These are phyloP conservation scores for Poeciliopsis presidionis DNA, from an alignment of 2,797 vertebrate species.

Conservation along the genomic window DNA sequence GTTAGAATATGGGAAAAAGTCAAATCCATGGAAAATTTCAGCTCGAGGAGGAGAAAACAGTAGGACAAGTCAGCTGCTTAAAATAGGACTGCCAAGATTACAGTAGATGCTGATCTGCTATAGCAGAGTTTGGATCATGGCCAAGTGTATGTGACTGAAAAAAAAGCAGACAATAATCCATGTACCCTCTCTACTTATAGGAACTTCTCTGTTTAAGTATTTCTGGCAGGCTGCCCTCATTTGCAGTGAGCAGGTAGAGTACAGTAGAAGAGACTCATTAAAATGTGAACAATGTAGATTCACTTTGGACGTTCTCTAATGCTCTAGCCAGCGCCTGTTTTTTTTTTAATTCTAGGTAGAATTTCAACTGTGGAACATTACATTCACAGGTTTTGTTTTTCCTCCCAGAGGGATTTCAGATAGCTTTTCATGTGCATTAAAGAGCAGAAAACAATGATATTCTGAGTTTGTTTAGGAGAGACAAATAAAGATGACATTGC, in stretches of 20 bases:
- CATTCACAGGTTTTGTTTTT: background rate
- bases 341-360: background rate
- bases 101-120: background rate
- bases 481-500: background rate
- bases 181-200: background rate
- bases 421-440: background rate
- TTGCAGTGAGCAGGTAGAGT: background rate
- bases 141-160: background rate
- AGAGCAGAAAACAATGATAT: background rate
- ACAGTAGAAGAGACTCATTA: background rate
- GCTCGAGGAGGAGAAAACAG: background rate
- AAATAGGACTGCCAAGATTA: conserved; percentile 5
- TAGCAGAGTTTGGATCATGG: background rate
- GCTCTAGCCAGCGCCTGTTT: background rate
- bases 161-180: background rate
- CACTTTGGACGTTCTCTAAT: background rate
- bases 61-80: background rate
- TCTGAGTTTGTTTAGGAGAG: background rate
- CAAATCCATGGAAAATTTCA: background rate
- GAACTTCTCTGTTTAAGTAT: background rate
- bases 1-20: background rate
- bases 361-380: background rate
- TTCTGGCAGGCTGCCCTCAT: background rate
- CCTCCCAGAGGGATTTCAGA: background rate
- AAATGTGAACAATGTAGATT: background rate